Conservation (phyloP, 2,888 invertebrate genomes). For the Clepsis dumicolana region DNA sequence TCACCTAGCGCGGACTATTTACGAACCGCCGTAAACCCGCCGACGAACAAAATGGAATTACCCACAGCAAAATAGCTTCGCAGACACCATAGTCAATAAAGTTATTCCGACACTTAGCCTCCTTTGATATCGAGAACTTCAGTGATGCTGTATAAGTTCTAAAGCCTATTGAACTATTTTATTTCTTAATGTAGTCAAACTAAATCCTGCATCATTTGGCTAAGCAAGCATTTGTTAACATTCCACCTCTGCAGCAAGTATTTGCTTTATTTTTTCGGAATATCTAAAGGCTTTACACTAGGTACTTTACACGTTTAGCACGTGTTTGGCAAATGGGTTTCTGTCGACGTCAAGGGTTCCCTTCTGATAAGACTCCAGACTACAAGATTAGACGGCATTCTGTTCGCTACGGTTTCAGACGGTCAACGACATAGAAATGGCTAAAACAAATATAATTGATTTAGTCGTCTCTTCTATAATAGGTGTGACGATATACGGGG, state of each 20-base stretch:
- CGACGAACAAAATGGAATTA: slow-evolving; percentile 47
- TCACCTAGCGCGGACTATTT: slow-evolving; percentile 61
- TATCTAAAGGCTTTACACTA: not conserved
- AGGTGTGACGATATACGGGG: not conserved
- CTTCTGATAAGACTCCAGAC: not conserved
- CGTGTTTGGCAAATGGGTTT: slow-evolving; percentile 9
- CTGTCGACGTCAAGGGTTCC: not conserved
- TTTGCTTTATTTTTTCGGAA: not conserved
- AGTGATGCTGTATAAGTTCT: not conserved
- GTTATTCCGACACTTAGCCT: slow-evolving; percentile 10
- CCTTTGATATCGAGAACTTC: not conserved
- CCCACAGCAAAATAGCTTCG: slow-evolving; percentile 14
- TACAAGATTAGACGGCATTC: not conserved
- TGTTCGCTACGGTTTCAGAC: not conserved
- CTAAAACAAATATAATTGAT: not conserved
- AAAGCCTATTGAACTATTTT: not conserved
- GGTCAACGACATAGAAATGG: slow-evolving; percentile 6
- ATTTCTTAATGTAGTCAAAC: not conserved
- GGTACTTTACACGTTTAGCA: not conserved
- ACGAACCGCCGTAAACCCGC: slow-evolving; percentile 64
- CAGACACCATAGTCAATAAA: slow-evolving; percentile 9
- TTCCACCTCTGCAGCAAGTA: not conserved
- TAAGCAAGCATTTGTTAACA: not conserved
- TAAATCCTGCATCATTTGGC: not conserved
- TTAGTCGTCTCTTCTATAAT: not conserved